Evolutionary conservation across 2,113 vertebrate genomes (phyloP).

Genomic region (Cephalopterus ornatus): DNA sequence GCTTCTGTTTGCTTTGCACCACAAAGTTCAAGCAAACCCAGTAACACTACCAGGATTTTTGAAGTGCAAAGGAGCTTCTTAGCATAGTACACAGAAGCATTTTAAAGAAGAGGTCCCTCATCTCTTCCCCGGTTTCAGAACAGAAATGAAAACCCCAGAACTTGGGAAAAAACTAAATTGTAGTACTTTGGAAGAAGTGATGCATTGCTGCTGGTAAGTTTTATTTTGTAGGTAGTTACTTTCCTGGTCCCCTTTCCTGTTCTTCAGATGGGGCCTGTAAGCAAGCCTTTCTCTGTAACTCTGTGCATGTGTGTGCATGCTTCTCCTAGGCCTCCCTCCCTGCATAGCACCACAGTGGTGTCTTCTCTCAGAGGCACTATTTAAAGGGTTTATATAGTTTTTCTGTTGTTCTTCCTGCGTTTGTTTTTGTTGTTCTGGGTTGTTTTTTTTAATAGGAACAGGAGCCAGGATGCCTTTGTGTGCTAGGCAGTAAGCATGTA

Average conservation of each 20-base stretch:
- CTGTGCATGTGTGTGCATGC: neutral
- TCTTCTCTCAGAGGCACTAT: neutral
- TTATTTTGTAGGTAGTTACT: neutral
- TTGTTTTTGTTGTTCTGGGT: neutral
- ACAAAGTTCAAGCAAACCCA: conserved; percentile 65
- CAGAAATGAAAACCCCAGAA: neutral
- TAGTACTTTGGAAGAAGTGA: neutral
- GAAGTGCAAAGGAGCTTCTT: conserved; percentile 61
- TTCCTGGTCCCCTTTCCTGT: neutral
- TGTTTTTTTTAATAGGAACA: neutral
- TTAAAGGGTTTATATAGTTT: neutral
- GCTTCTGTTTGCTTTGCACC: conserved; percentile 47
- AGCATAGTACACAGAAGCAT: neutral
- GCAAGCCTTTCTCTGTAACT: neutral
- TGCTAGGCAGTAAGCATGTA: neutral
- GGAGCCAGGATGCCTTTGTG: neutral
- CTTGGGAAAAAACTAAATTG: neutral
- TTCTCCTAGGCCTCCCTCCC: neutral
- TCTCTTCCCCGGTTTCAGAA: neutral
- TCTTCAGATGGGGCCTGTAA: neutral
- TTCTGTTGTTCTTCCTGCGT: neutral
- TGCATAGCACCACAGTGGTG: neutral
- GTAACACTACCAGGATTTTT: conserved; percentile 54
- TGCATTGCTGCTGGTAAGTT: neutral
- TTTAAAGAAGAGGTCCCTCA: neutral